Evolutionary conservation across 2,888 invertebrate genomes (phyloP).

Genomic region (Boloria selene): DNA sequence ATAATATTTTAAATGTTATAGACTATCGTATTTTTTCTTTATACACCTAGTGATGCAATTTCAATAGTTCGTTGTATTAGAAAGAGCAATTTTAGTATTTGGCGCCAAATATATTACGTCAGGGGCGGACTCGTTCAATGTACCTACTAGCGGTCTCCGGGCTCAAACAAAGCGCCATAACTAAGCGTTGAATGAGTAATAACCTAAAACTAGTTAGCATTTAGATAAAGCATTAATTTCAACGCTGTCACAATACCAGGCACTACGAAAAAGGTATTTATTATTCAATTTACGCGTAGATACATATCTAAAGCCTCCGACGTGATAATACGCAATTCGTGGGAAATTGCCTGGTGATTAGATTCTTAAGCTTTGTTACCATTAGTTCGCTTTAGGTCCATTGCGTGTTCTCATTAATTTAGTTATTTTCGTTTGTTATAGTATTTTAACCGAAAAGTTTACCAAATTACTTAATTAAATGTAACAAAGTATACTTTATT

Average conservation of each 20-base stretch:
- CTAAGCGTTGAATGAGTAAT: slow-evolving; percentile 45
- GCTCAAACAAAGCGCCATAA: slow-evolving; percentile 42
- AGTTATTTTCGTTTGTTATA: slow-evolving; percentile 1
- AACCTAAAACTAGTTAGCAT: slow-evolving; percentile 46
- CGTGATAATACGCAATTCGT: slow-evolving; percentile 31
- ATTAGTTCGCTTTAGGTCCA: slow-evolving; percentile 4
- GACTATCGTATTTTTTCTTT: too few species aligned
- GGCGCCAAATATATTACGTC: slow-evolving; percentile 41
- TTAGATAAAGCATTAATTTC: slow-evolving; percentile 44
- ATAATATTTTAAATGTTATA: too few species aligned
- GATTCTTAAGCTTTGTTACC: slow-evolving; percentile 20
- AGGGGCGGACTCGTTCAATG: slow-evolving; percentile 31
- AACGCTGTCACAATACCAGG: slow-evolving; percentile 41
- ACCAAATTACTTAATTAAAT: too few species aligned
- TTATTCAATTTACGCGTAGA: slow-evolving; percentile 43
- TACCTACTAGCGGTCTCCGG: slow-evolving; percentile 31
- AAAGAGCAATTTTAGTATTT: slow-evolving; percentile 22
- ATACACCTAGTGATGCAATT: too few species aligned
- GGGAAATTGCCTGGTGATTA: slow-evolving; percentile 31
- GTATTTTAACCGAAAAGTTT: neutral
- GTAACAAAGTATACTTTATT: too few species aligned
- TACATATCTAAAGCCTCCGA: slow-evolving; percentile 37
- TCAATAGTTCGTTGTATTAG: too few species aligned
- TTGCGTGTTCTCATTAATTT: slow-evolving; percentile 9
- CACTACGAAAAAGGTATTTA: slow-evolving; percentile 41